Evolutionary conservation across 1,140 invertebrate genomes (phyloP).

Genomic region (Aethina tumida): DNA sequence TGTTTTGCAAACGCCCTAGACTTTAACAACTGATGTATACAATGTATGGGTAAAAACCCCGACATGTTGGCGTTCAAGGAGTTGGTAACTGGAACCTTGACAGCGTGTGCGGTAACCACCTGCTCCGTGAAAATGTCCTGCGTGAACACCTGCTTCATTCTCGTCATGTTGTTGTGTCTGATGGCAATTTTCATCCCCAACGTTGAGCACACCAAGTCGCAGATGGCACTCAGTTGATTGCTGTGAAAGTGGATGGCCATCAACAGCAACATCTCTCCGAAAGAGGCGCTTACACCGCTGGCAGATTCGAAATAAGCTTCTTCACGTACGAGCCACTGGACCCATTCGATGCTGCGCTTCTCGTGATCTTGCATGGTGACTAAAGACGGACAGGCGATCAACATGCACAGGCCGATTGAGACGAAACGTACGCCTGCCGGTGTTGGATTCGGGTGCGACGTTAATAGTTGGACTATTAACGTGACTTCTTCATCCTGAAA

Average conservation of each 20-base stretch:
- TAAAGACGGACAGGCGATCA: conserved; percentile 86
- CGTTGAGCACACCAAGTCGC: conserved; percentile 86
- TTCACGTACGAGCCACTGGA: conserved; percentile 85
- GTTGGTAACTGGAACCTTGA: conserved; percentile 88
- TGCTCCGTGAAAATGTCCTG: conserved; percentile 97
- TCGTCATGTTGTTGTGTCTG: conserved; percentile 77
- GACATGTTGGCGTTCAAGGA: conserved; percentile 78
- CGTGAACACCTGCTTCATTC: conserved; percentile 92
- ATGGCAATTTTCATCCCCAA: conserved; percentile 93
- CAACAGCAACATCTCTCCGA: conserved; percentile 92
- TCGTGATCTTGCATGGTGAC: conserved; percentile 71
- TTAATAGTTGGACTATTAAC: conserved; percentile 73
- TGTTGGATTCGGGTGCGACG: conserved; percentile 80
- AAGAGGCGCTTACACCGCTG: conserved; percentile 70
- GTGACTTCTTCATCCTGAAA: conserved; percentile 90
- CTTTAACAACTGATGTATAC: conserved; percentile 92
- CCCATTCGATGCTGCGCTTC: conserved; percentile 85
- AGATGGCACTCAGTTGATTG: conserved; percentile 84
- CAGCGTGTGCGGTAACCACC: conserved; percentile 90
- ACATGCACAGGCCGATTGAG: conserved; percentile 86
- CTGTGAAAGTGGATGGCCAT: conserved; percentile 97
- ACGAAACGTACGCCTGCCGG: conserved; percentile 88
- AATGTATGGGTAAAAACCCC: conserved; percentile 95
- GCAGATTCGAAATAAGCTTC: conserved; percentile 77
- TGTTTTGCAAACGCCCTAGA: conserved; percentile 93